Evolutionary conservation across 2,888 invertebrate species (phyloP).

Genomic region (Catocala sponsa): DNA sequence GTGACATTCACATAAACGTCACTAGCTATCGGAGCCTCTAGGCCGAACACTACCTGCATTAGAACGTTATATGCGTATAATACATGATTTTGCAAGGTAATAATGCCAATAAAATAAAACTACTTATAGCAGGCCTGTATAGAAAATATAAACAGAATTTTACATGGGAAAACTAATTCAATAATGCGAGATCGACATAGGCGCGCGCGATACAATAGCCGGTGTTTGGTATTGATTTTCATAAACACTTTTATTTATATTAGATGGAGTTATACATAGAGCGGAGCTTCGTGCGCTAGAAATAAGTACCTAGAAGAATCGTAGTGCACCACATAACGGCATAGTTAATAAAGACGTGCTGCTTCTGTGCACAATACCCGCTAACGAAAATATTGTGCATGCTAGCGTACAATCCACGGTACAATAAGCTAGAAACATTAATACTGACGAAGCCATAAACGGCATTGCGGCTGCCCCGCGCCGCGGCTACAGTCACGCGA

Average conservation of each 20-base stretch:
- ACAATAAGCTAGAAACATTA: constrained; percentile 31
- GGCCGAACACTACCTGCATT: too few species aligned
- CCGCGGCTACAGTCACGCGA: constrained; percentile 55
- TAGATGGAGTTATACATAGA: background rate
- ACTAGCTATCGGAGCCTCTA: too few species aligned
- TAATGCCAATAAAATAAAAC: too few species aligned
- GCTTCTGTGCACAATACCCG: constrained; percentile 14
- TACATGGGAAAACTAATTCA: too few species aligned
- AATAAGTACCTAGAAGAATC: background rate
- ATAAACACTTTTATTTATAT: background rate
- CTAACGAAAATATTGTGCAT: constrained; percentile 27
- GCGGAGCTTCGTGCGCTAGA: too few species aligned
- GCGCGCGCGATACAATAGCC: constrained; percentile 1
- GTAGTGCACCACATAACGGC: constrained; percentile 7
- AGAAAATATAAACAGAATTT: too few species aligned
- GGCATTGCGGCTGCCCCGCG: constrained; percentile 41
- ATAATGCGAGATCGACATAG: background rate
- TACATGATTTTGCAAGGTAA: too few species aligned
- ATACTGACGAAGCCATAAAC: constrained; percentile 50
- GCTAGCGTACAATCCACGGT: constrained; percentile 28
- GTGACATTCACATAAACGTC: too few species aligned
- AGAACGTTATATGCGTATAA: too few species aligned
- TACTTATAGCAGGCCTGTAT: too few species aligned
- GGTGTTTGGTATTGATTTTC: constrained; percentile 1
- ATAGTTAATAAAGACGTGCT: constrained; percentile 8